Base-by-base conservation (phyloP, 1,140 invertebrate species). In the Araneus ventricosus region DNA sequence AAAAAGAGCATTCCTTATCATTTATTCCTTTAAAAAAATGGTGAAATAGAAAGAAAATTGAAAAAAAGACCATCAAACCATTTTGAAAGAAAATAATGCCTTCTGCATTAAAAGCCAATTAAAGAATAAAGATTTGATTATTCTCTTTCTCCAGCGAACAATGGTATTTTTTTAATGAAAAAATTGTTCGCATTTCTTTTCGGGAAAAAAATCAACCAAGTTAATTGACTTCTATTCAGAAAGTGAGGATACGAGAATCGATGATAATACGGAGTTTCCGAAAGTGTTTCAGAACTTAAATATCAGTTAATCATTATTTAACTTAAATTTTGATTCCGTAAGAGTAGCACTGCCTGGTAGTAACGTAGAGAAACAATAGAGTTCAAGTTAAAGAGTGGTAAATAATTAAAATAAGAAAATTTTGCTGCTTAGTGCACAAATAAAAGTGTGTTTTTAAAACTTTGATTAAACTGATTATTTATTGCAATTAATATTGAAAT, bases 81-180 rank as follows among this genome's bases (percentile, higher is more conserved):
- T 75, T 75, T 75, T 30, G 8, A 75, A 75, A 20, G 67, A 75
- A 75, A 75, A 75, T 75, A 75, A 75, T 75, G 67, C 67, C 30
- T 75, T 34, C 17, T 75, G 67, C 67, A 75, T 75, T 75, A 75
- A 75, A 75, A 75, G 30, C 67, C 67, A 75, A 75, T 75, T 75
- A 75, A 75, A 75, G 67, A 75, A 75, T 75, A 75, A 75, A 75
- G 67, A 75, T 75, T 75, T 75, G 67, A 75, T 75, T 75, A 67
- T 67, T 75, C 17, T 75, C 67, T 75, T 30, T 70, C 63, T 70
- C 14, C 30, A 20, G 8, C 30, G 67, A 75, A 75, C 67, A 75
- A 75, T 75, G 67, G 27, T 34, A 20, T 34, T 34, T 75, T 70
- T 75, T 75, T 75, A 75, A 75, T 75, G 67, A 75, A 70, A 70